Evolutionary conservation across 2,888 invertebrate genomes (phyloP).

Genomic region (Drosophila aldrichi): DNA sequence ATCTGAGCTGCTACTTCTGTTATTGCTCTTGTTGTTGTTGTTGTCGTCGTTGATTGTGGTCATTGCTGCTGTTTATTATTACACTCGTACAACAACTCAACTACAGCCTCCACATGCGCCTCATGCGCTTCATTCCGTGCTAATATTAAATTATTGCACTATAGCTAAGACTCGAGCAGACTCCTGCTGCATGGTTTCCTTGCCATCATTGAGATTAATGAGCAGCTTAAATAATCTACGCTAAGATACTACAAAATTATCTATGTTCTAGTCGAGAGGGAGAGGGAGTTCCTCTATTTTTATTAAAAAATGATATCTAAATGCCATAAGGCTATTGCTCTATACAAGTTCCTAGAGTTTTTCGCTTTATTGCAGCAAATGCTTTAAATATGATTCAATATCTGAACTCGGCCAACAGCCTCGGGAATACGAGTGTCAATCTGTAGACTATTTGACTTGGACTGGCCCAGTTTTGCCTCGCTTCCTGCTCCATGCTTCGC

Average conservation of each 20-base stretch:
- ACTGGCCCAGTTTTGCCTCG: no score
- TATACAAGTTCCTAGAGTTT: background rate
- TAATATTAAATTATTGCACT: slow-evolving; percentile 56
- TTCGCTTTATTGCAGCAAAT: no score
- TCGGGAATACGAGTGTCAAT: no score
- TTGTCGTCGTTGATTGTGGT: slow-evolving; percentile 32
- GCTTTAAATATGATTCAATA: no score
- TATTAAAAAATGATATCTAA: no score
- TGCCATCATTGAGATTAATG: background rate
- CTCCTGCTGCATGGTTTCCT: slow-evolving; percentile 26
- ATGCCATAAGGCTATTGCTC: no score
- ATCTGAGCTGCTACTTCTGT: slow-evolving; percentile 35
- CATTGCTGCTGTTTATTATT: slow-evolving; percentile 64
- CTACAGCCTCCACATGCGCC: slow-evolving; percentile 10
- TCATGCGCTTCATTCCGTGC: slow-evolving; percentile 53
- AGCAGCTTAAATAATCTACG: background rate
- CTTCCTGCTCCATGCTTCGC: slow-evolving; percentile 15
- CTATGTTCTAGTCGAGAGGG: no score
- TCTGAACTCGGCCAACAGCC: no score
- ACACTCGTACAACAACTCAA: slow-evolving; percentile 35
- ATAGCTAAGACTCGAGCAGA: slow-evolving; percentile 13
- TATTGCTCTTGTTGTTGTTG: slow-evolving; percentile 30
- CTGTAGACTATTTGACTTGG: no score
- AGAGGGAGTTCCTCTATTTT: no score
- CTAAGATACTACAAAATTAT: background rate